A percentile compares a stretch with the other conserved stretches of the same genome.
phyloP scores from a whole-genome alignment of 2,888 invertebrate species.

The Cantharis rufa region DNA sequence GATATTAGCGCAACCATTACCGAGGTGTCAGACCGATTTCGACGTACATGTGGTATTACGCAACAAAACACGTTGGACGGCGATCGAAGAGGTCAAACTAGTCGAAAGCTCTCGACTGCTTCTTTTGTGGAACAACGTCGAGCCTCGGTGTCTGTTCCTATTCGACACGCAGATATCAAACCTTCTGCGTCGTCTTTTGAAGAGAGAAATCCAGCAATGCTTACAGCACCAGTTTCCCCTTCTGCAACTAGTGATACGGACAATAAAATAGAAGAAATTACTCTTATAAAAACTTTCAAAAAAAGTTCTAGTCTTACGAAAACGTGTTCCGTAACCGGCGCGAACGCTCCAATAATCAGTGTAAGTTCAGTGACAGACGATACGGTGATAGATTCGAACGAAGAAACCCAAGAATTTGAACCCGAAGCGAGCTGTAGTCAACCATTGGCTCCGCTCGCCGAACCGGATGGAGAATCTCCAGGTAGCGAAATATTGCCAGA shows the following conservation, averaged over 20 bases:
- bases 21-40: slow-evolving; percentile 64
- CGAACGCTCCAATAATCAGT: slow-evolving; percentile 67
- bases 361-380: slow-evolving; percentile 75
- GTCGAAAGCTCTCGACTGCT: slow-evolving; percentile 51
- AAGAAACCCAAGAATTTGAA: slow-evolving; percentile 25
- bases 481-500: slow-evolving; percentile 64
- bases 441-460: slow-evolving; percentile 69
- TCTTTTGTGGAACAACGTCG: slow-evolving; percentile 49
- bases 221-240: slow-evolving; percentile 24
- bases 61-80: slow-evolving; percentile 73
- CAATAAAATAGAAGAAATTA: slow-evolving; percentile 45
- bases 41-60: slow-evolving; percentile 65
- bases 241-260: slow-evolving; percentile 48
- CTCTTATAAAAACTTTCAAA: slow-evolving; percentile 51
- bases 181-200: slow-evolving; percentile 58
- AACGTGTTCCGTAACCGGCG: slow-evolving; percentile 53
- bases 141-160: slow-evolving; percentile 55
- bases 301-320: slow-evolving; percentile 53
- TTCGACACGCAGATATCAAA: slow-evolving; percentile 43
- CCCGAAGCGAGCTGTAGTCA: slow-evolving; percentile 44
- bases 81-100: slow-evolving; percentile 47
- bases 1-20: slow-evolving; percentile 67
- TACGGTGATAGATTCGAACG: slow-evolving; percentile 39
- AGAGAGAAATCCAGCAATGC: slow-evolving; percentile 46
- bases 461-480: slow-evolving; percentile 70